Base-by-base conservation (phyloP, 2,888 invertebrate genomes). In the Eucera pruinosa region DNA sequence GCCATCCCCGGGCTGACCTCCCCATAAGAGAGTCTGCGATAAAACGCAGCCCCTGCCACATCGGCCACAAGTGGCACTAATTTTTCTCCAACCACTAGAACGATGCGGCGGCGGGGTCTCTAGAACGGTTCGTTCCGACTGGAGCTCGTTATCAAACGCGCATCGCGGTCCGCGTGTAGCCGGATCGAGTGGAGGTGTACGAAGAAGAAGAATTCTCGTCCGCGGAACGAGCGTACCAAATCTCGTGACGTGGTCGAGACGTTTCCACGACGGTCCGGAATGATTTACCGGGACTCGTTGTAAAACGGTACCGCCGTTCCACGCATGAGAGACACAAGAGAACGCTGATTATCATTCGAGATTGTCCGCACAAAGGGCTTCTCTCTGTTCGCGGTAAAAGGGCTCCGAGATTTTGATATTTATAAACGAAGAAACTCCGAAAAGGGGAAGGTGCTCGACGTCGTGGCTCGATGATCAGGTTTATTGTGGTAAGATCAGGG, bases 231-330 rank as follows among this genome's bases (percentile, higher is more conserved):
- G 83, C 87, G 86, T 88, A 90, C 90, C 89, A 84, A 91, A 90
- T 90, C 85, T 84, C 82, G 81, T 80, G 84, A 86, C 84, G 85
- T 85, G 84, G 78, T 82, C 74, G 80, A 81, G 86, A 88, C 87
- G 85, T 88, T 89, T 90, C 84, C 87, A 86, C 86, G 87, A 86
- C 84, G 84, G 87, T 85, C 69, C 65, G 75, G 86, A 89, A 90
- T 92, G 91, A 91, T 91, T 91, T 91, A 91, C 89, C 86, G 89
- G 88, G 86, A 83, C 86, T 89, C 89, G 89, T 89, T 88, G 88
- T 89, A 88, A 89, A 90, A 90, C 88, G 87, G 87, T 87, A 88
- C 88, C 88, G 89, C 85, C 86, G 86, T 76, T 80, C 83, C 86
- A 83, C 84, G 83, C 83, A 78, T 83, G 78, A 85, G 86, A 86